These are phyloP conservation scores for Sceloporus tristichus DNA, from an alignment of 2,113 vertebrate species.

Conservation along the genomic window DNA sequence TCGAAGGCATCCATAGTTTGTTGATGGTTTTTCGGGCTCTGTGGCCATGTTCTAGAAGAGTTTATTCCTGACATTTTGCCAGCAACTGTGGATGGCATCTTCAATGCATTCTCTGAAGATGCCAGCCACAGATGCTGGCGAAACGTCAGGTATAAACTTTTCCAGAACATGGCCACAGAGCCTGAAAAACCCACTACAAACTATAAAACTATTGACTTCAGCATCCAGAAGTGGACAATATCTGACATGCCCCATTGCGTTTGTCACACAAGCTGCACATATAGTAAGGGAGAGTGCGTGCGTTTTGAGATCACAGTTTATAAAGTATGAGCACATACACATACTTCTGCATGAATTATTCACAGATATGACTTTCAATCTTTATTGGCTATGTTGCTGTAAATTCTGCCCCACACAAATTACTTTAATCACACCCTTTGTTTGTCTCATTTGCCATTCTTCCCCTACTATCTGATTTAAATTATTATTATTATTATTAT, in stretches of 20 bases:
- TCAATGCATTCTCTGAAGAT: too few species aligned
- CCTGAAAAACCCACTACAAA: too few species aligned
- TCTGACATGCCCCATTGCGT: neutral
- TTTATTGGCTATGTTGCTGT: neutral
- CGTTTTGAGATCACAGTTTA: neutral
- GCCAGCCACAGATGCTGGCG: too few species aligned
- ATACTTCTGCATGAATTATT: neutral
- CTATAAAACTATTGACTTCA: neutral
- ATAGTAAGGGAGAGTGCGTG: neutral
- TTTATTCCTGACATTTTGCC: too few species aligned
- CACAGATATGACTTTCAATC: accelerated
- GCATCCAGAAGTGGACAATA: neutral
- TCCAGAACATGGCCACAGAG: too few species aligned
- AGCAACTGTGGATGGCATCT: too few species aligned
- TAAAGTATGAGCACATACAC: neutral
- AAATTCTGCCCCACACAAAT: neutral
- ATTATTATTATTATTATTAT: neutral
- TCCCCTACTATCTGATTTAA: neutral
- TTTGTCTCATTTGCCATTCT: neutral
- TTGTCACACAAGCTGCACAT: accelerated
- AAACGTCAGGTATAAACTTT: too few species aligned
- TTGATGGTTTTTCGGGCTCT: too few species aligned
- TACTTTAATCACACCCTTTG: neutral
- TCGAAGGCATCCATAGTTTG: too few species aligned
- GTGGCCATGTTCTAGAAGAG: too few species aligned